Evolutionary conservation across 2,113 vertebrate genomes (phyloP).

Genomic region (Aegypius monachus): DNA sequence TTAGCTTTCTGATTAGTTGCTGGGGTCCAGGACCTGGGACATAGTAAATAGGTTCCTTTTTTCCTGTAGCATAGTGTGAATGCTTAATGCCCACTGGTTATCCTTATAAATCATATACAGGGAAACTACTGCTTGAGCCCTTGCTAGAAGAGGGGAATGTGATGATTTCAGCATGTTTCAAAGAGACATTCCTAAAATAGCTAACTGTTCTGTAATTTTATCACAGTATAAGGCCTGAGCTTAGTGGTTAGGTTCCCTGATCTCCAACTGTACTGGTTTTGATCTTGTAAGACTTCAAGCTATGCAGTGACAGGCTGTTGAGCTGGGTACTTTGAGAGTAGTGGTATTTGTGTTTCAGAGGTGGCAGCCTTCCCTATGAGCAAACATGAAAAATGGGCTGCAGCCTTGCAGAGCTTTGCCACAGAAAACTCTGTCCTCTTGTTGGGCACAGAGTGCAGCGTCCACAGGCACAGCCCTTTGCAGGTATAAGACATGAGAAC

Average conservation of each 20-base stretch:
- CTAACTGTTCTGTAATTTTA: constrained; percentile 20
- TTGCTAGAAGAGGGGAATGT: not conserved
- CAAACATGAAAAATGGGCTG: not conserved
- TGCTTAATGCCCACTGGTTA: not conserved
- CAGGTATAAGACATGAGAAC: not conserved
- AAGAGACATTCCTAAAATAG: constrained; percentile 15
- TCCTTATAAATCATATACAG: not conserved
- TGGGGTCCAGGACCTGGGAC: not conserved
- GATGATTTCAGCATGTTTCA: constrained; percentile 36
- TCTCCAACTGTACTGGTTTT: not conserved
- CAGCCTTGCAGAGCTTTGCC: not conserved
- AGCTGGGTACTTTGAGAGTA: not conserved
- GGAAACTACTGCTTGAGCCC: not conserved
- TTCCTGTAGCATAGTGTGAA: not conserved
- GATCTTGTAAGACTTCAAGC: not conserved
- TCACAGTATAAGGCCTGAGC: not conserved
- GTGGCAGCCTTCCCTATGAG: not conserved
- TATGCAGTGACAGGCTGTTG: not conserved
- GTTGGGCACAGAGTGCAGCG: accelerated
- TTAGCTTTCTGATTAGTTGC: not conserved
- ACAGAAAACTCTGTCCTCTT: not conserved
- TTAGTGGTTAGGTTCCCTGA: not conserved
- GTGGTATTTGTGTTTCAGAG: not conserved
- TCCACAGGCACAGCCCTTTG: not conserved
- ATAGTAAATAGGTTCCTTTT: not conserved